Percentiles rank a stretch among this genome's conserved stretches.
Evolutionary conservation across 2,113 vertebrate species (phyloP).

Genomic region (Suricata suricatta): DNA sequence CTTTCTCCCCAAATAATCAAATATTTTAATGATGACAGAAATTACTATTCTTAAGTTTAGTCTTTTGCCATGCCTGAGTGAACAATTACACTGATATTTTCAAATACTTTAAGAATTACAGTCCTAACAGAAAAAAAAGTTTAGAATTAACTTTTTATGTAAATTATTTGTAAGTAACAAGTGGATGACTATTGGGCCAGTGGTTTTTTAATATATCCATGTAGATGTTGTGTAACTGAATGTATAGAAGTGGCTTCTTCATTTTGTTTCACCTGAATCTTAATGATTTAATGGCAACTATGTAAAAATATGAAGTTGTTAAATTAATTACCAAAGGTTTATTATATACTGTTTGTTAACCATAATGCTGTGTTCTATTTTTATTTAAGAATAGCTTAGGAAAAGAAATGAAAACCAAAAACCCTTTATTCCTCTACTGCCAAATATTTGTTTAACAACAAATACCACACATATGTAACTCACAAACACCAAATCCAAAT

Average conservation of each 20-base stretch:
- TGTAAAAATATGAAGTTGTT: constrained; percentile 55
- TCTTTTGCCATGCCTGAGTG: background rate
- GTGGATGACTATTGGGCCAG: background rate
- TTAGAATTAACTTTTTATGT: constrained; percentile 30
- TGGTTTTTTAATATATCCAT: constrained; percentile 34
- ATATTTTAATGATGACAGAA: constrained; percentile 37
- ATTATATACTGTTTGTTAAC: background rate
- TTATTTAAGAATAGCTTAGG: constrained; percentile 45
- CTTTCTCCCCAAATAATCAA: constrained; percentile 30
- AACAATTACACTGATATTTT: constrained; percentile 29
- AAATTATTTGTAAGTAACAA: constrained; percentile 57
- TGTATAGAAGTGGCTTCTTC: background rate
- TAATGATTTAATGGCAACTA: constrained; percentile 17
- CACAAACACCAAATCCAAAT: constrained; percentile 27
- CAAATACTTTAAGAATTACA: constrained; percentile 58
- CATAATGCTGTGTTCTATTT: constrained; percentile 32
- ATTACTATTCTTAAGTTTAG: constrained; percentile 41
- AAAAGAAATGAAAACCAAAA: constrained; percentile 36
- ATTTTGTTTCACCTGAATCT: constrained; percentile 45
- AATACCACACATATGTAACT: constrained; percentile 19
- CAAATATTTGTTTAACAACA: constrained; percentile 49
- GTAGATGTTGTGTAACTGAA: constrained; percentile 8
- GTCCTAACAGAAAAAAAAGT: constrained; percentile 35
- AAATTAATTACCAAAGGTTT: constrained; percentile 53
- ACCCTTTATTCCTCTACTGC: constrained; percentile 6